phyloP scores from a whole-genome alignment of 2,797 vertebrate genomes.

The Naso thynnoides region DNA sequence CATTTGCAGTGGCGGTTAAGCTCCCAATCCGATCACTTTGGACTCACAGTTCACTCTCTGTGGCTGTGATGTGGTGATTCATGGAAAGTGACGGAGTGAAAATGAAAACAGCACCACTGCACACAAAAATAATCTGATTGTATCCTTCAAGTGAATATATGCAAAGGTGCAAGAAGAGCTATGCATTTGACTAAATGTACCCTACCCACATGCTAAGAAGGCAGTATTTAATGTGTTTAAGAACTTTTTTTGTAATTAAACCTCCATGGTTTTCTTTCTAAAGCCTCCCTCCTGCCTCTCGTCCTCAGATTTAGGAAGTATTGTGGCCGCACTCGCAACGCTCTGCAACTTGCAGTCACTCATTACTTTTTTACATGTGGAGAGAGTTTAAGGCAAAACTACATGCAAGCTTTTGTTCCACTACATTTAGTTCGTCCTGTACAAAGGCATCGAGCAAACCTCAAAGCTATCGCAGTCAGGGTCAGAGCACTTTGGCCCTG shows the following conservation, averaged over 20 bases:
- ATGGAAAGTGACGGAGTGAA: background rate
- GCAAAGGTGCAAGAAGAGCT: background rate
- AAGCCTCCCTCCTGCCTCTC: background rate
- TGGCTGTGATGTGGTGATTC: background rate
- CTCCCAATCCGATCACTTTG: constrained; percentile 26
- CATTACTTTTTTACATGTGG: background rate
- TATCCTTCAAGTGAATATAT: background rate
- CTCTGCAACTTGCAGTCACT: background rate
- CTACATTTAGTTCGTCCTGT: background rate
- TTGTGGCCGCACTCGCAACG: background rate
- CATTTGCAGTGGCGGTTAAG: background rate
- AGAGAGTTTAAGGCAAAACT: background rate
- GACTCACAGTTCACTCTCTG: background rate
- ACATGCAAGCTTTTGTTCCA: background rate
- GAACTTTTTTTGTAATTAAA: too few relatives aligned
- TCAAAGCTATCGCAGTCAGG: background rate
- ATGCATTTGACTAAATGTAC: background rate
- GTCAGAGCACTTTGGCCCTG: constrained; percentile 22
- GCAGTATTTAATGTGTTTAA: too few relatives aligned
- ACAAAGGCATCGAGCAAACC: background rate
- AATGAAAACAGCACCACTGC: background rate
- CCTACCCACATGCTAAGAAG: too few relatives aligned
- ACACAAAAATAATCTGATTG: too few relatives aligned
- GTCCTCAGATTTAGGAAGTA: background rate
- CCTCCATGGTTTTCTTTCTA: too few relatives aligned